A percentile compares a stretch with the other conserved stretches of the same genome.
phyloP scores from a whole-genome alignment of 1,140 invertebrate species.

The Aethina tumida region DNA sequence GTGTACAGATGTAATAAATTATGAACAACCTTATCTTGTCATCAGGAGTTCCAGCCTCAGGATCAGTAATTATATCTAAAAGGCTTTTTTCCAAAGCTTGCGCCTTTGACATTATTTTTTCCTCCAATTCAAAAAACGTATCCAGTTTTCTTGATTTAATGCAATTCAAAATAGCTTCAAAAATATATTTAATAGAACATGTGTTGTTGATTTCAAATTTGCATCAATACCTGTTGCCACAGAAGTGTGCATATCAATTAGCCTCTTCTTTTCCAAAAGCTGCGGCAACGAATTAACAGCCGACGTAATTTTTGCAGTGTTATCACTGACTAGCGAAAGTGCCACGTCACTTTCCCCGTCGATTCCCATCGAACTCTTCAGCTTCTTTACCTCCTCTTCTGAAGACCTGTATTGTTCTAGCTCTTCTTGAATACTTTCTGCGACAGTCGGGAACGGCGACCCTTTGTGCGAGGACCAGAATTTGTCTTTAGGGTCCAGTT shows the following conservation, averaged over 20 bases:
- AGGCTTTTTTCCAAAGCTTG: conserved; percentile 63
- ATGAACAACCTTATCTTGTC: conserved; percentile 94
- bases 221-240: conserved; percentile 73
- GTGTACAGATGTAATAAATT: conserved; percentile 83
- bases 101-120: conserved; percentile 89
- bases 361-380: conserved; percentile 87
- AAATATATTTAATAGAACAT: conserved; percentile 14
- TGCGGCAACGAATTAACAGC: conserved; percentile 94
- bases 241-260: conserved; percentile 98
- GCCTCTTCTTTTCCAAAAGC: conserved; percentile 89
- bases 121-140: conserved; percentile 94
- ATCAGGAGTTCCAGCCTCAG: conserved; percentile 74
- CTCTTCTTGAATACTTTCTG: conserved; percentile 97
- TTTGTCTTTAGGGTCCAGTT: conserved; percentile 78
- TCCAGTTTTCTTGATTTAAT: conserved; percentile 90
- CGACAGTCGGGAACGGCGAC: conserved; percentile 93
- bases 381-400: conserved; percentile 92
- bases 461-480: conserved; percentile 93
- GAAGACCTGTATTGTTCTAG: conserved; percentile 86
- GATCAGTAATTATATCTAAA: conserved; percentile 74
- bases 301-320: conserved; percentile 86
- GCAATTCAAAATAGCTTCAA: conserved; percentile 64
- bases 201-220: not conserved
- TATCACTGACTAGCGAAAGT: conserved; percentile 79
- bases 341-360: conserved; percentile 68